Evolutionary conservation across 1,140 invertebrate species (phyloP).

Genomic region (Rhopalosiphum maidis): DNA sequence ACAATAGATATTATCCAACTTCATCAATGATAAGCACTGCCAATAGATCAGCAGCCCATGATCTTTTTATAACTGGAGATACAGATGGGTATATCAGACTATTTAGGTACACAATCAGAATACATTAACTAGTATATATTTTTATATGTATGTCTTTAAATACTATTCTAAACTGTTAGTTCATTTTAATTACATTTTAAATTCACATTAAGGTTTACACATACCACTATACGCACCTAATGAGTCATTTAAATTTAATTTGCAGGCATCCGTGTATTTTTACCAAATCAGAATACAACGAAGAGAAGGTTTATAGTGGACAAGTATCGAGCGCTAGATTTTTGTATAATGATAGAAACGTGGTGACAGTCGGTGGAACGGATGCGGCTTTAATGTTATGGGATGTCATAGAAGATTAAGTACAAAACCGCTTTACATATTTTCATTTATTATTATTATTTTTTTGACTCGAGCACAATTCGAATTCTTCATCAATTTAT

Average conservation of each 20-base stretch:
- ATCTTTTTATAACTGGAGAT: constrained; percentile 85
- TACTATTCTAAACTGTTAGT: not conserved
- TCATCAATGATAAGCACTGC: constrained; percentile 80
- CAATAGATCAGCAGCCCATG: constrained; percentile 80
- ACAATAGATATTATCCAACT: constrained; percentile 84
- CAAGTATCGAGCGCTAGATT: constrained; percentile 83
- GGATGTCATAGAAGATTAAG: constrained; percentile 78
- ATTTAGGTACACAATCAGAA: constrained; percentile 71
- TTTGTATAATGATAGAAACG: constrained; percentile 82
- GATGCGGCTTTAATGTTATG: constrained; percentile 93
- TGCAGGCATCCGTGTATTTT: constrained; percentile 80
- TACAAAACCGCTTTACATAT: constrained; percentile 21
- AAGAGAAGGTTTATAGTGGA: constrained; percentile 88
- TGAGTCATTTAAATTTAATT: not conserved
- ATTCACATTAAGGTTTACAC: not conserved
- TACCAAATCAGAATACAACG: constrained; percentile 84
- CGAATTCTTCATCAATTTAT: not conserved
- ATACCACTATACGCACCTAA: not conserved
- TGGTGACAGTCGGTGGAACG: constrained; percentile 88
- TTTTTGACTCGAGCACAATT: constrained; percentile 51
- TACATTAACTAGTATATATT: not conserved
- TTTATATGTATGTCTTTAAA: not conserved
- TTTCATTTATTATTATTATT: not conserved
- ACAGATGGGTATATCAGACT: constrained; percentile 89
- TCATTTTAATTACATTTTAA: not conserved